phyloP scores from a whole-genome alignment of 2,797 vertebrate species.

The Notolepis coatsorum region DNA sequence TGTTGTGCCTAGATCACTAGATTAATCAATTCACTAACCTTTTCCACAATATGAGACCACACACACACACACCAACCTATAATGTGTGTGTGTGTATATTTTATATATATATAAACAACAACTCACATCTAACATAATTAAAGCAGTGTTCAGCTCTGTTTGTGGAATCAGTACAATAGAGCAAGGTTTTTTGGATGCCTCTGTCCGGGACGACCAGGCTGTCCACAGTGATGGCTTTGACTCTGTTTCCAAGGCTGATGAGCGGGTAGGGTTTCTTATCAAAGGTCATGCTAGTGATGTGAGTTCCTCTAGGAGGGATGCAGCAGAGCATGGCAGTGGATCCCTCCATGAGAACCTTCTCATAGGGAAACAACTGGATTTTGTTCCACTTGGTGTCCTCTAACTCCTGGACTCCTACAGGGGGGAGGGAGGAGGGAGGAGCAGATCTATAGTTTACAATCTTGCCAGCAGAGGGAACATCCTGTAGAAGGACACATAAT shows the following conservation, averaged over 20 bases:
- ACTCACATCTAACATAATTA: constrained; percentile 68
- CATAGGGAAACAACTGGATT: constrained; percentile 39
- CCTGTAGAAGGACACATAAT: no score
- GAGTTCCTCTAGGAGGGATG: constrained; percentile 42
- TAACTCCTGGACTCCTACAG: constrained; percentile 6
- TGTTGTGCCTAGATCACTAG: no score
- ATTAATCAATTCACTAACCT: no score
- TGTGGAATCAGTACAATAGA: constrained; percentile 24
- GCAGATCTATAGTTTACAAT: background rate
- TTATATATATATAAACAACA: no score
- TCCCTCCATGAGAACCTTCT: constrained; percentile 53
- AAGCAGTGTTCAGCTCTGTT: accelerated
- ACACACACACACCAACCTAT: constrained; percentile 37
- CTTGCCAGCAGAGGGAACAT: background rate
- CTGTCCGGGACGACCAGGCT: constrained; percentile 18
- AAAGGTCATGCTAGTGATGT: constrained; percentile 41
- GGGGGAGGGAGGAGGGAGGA: no score
- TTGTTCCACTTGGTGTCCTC: background rate
- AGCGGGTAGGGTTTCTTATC: background rate
- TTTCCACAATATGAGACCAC: no score
- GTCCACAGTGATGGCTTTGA: constrained; percentile 57
- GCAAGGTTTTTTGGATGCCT: accelerated
- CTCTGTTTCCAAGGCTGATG: constrained; percentile 36
- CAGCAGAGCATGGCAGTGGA: constrained; percentile 64
- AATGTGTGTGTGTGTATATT: no score